Evolutionary conservation across 2,113 vertebrate genomes (phyloP), one percentile per base, ranked within the genome.

Genomic region (Taxidea taxus): DNA sequence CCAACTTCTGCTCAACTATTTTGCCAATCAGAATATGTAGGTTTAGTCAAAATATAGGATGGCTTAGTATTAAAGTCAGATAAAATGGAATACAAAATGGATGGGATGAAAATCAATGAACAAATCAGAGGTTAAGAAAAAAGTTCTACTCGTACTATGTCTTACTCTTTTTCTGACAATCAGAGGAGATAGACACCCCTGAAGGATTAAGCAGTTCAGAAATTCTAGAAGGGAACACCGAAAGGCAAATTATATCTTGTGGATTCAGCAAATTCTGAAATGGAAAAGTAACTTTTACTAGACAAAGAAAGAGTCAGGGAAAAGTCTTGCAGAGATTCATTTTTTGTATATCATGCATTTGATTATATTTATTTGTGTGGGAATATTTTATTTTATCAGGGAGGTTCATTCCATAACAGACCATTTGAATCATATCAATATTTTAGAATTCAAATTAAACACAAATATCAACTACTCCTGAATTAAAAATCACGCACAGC

Each of bases 231-330:
- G 27, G 11, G 7, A 90, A 9, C n/a, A 37, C 6, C 31, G 27
- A 74, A 94, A 66, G 27, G 37, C 3, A 92, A 91, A 16, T 2
- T 27, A 56, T 78, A 87, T 47, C 34, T 49, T 87, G 9, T 29
- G n/a, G 51, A 62, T 86, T 93, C 13, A 37, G 18, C 21, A 92
- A 78, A 75, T 92, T 94, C 39, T 93, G 39, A 87, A 87, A 93
- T 14, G 20, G 25, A 44, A 94, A 91, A 77, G 9, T 39, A 72
- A n/a, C 3, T 44, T 85, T 82, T 82, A 37, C 18, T 62, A 78
- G 13, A 82, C 18, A 64, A 39, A 88, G 12, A 87, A 91, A 14
- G 4, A 3, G 27, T 34, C 25, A 49, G 27, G 34, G n/a, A 62
- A 64, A 66, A 54, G 31, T 39, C 8, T 66, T 66, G 7, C 3